Percentiles rank a stretch among this genome's conserved stretches.
These are phyloP conservation scores for Chironex yamaguchii DNA, from an alignment of 30 jellyfish, hydroid and myxozoan genomes.

Conservation along the genomic window DNA sequence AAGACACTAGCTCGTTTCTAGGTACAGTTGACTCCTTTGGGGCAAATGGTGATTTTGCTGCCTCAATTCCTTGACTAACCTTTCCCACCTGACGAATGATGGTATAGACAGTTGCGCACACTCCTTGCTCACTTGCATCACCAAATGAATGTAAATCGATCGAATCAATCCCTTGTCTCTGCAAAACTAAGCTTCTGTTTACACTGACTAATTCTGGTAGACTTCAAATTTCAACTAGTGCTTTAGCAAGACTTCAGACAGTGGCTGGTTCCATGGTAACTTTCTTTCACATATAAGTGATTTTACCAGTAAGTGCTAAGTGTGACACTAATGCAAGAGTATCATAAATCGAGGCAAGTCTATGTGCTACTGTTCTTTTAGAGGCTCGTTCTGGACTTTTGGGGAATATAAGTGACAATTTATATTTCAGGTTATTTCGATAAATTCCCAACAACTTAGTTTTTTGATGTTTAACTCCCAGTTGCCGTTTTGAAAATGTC, in stretches of 20 bases:
- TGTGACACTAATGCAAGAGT: conserved; percentile 69
- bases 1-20: conserved; percentile 3
- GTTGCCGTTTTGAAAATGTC: conserved; percentile 61
- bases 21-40: conserved; percentile 4
- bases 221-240: conserved; percentile 54
- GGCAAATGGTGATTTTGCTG: conserved; percentile 11
- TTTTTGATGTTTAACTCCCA: conserved; percentile 50
- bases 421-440: conserved; percentile 69
- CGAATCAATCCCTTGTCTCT: not conserved
- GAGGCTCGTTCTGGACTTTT: not conserved
- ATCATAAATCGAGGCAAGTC: conserved; percentile 57
- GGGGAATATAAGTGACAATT: conserved; percentile 56
- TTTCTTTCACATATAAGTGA: conserved; percentile 61
- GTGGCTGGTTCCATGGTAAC: conserved; percentile 65
- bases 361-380: conserved; percentile 30
- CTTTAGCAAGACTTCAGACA: conserved; percentile 30
- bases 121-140: too few relatives aligned
- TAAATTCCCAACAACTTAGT: conserved; percentile 61
- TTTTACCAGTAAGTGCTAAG: conserved; percentile 46
- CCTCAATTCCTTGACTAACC: not conserved
- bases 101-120: conserved; percentile 7
- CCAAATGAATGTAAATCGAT: conserved; percentile 21
- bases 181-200: not conserved
- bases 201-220: not conserved
- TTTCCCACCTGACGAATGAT: not conserved